A percentile compares a stretch with the other conserved stretches of the same genome.
Evolutionary conservation across 2,888 invertebrate species (phyloP).

Genomic region (Nomada fabriciana): DNA sequence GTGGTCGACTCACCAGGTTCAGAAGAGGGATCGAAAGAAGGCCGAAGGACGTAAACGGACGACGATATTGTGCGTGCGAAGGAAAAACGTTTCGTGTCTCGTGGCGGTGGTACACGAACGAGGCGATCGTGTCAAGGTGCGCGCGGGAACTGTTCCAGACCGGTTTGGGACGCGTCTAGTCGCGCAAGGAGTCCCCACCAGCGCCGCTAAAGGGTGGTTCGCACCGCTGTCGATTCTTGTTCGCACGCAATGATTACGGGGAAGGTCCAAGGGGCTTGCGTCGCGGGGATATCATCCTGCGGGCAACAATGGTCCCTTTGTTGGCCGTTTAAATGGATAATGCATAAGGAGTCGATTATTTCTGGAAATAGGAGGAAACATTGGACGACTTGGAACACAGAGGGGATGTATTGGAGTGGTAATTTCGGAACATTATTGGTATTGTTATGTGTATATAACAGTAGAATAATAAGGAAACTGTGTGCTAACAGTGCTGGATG

Average conservation of each 20-base stretch:
- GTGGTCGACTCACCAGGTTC: too few species aligned
- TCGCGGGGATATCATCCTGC: background rate
- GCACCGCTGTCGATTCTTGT: constrained; percentile 22
- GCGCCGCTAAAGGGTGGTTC: constrained; percentile 9
- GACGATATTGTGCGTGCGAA: too few species aligned
- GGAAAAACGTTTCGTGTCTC: background rate
- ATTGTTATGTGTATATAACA: too few species aligned
- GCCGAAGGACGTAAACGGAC: too few species aligned
- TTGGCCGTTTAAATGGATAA: background rate
- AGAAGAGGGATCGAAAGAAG: too few species aligned
- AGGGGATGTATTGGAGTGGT: too few species aligned
- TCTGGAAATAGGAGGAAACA: background rate
- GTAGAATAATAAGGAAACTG: too few species aligned
- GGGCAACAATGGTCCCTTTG: background rate
- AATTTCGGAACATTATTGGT: too few species aligned
- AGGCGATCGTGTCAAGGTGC: constrained; percentile 58
- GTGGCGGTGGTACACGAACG: background rate
- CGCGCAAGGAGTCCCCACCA: constrained; percentile 33
- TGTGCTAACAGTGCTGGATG: too few species aligned
- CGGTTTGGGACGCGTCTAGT: constrained; percentile 38
- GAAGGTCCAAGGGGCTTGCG: background rate
- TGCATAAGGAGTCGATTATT: background rate
- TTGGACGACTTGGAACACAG: background rate
- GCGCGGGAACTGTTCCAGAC: constrained; percentile 67
- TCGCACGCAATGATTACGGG: background rate